These are phyloP conservation scores for Zygaena filipendulae DNA, from an alignment of 2,888 invertebrate species.

Conservation along the genomic window DNA sequence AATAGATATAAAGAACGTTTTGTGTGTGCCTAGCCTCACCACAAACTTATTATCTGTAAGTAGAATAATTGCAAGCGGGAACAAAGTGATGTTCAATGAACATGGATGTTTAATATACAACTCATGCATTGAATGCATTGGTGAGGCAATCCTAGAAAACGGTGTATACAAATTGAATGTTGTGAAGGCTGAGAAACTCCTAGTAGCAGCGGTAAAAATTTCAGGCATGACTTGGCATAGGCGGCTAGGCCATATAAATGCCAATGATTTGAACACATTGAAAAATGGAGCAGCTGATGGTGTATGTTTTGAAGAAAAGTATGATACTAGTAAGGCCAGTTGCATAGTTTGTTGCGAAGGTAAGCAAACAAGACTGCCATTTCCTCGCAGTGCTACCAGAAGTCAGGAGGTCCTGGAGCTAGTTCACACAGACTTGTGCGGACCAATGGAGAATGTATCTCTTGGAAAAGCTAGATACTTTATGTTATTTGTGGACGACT, in stretches of 20 bases:
- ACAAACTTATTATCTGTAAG: constrained; percentile 17
- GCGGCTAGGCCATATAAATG: constrained; percentile 13
- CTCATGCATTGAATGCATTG: constrained; percentile 9
- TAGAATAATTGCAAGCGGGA: constrained; percentile 12
- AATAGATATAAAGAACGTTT: constrained; percentile 11
- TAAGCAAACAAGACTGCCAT: constrained; percentile 16
- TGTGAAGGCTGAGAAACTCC: constrained; percentile 1
- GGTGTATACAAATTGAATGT: constrained; percentile 11
- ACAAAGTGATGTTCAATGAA: constrained; percentile 11
- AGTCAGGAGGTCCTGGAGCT: constrained; percentile 10
- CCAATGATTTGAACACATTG: constrained; percentile 12
- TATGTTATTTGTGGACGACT: constrained; percentile 15
- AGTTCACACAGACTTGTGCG: constrained; percentile 15
- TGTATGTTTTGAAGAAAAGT: constrained; percentile 8
- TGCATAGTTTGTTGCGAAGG: constrained; percentile 18
- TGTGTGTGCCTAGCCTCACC: constrained; percentile 16
- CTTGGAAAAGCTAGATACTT: constrained; percentile 17
- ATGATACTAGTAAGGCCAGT: constrained; percentile 2
- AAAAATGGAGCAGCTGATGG: constrained; percentile 13
- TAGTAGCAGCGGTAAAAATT: constrained; percentile 5
- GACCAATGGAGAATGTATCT: constrained; percentile 12
- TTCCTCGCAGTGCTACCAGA: constrained; percentile 11
- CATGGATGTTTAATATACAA: constrained; percentile 13
- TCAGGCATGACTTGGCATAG: constrained; percentile 10
- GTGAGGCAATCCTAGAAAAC: constrained; percentile 10